phyloP scores from a whole-genome alignment of 2,888 invertebrate species.

The Spialia ferax region DNA sequence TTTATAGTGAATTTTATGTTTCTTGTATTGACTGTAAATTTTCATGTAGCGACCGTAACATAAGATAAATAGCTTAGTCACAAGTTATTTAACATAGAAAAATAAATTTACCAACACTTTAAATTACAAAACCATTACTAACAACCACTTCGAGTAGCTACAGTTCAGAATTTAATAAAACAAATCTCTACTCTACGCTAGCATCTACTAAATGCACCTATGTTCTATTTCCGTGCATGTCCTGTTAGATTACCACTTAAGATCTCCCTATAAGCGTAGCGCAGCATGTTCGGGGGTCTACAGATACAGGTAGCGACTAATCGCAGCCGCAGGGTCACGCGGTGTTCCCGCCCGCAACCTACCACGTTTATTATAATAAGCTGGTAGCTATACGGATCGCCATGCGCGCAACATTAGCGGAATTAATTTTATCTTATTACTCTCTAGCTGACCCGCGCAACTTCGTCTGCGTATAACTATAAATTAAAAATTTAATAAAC shows the following conservation, averaged over 20 bases:
- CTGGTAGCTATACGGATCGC: slow-evolving; percentile 66
- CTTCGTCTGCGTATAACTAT: too few species aligned
- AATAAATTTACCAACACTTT: neutral
- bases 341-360: slow-evolving; percentile 75
- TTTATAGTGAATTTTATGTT: too few species aligned
- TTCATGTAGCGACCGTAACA: too few species aligned
- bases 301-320: slow-evolving; percentile 70
- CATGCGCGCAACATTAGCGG: slow-evolving; percentile 54
- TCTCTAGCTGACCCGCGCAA: too few species aligned
- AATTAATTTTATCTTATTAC: slow-evolving; percentile 64
- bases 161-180: neutral
- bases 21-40: too few species aligned
- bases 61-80: too few species aligned
- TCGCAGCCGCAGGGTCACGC: slow-evolving; percentile 80
- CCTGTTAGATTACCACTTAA: slow-evolving; percentile 40
- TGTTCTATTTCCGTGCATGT: slow-evolving; percentile 13
- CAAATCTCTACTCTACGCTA: neutral
- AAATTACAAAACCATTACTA: neutral
- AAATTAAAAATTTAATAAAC: too few species aligned
- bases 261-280: slow-evolving; percentile 41
- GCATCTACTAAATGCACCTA: neutral
- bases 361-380: slow-evolving; percentile 85
- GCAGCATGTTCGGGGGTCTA: slow-evolving; percentile 63
- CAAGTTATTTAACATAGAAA: neutral
- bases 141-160: too few species aligned